A percentile compares a stretch with the other conserved stretches of the same genome.
These are phyloP conservation scores for Dendrolimus houi DNA, from an alignment of 2,888 invertebrate genomes.

Conservation along the genomic window DNA sequence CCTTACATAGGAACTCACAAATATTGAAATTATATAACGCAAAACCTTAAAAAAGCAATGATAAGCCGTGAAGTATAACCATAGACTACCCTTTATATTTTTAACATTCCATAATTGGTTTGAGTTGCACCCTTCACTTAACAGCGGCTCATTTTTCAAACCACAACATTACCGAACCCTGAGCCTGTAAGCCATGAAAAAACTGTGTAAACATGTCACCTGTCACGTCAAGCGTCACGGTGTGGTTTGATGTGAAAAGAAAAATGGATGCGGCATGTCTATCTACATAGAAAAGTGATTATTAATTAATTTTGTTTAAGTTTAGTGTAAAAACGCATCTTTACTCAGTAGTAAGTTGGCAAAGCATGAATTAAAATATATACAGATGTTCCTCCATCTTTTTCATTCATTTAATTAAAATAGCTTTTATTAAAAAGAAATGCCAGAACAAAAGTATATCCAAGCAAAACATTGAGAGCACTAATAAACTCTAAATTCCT, in stretches of 20 bases:
- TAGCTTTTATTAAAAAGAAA: no score
- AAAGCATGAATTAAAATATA: background rate
- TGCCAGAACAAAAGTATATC: no score
- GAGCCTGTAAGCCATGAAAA: slow-evolving; percentile 27
- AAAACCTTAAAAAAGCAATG: no score
- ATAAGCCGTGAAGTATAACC: no score
- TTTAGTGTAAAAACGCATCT: slow-evolving; percentile 1
- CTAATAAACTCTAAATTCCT: no score
- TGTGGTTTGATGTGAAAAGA: slow-evolving; percentile 11
- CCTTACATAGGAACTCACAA: no score
- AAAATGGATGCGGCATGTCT: slow-evolving; percentile 8
- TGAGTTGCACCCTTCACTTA: background rate
- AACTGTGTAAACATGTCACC: slow-evolving; percentile 47
- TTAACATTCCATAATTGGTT: background rate
- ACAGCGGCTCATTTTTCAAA: slow-evolving; percentile 22
- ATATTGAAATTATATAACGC: no score
- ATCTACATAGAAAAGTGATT: background rate
- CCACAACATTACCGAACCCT: slow-evolving; percentile 16
- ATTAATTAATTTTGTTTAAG: background rate
- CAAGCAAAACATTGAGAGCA: no score
- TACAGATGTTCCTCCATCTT: no score
- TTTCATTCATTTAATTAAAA: no score
- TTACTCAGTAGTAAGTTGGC: background rate
- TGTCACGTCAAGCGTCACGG: slow-evolving; percentile 34
- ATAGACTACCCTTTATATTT: background rate